phyloP scores from a whole-genome alignment of 2,113 vertebrate genomes.

The Engystomops pustulosus region DNA sequence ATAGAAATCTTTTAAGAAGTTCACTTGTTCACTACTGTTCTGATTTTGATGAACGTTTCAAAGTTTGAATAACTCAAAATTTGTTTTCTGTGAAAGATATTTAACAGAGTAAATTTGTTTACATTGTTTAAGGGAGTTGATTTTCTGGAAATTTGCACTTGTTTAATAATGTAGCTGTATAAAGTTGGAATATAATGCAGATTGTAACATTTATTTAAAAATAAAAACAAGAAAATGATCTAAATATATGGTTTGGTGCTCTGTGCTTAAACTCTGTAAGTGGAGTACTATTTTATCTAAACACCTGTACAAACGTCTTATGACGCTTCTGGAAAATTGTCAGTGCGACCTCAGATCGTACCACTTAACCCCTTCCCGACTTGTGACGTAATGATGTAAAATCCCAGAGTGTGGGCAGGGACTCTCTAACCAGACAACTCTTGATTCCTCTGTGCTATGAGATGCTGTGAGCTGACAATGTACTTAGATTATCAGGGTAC shows the following conservation, averaged over 20 bases:
- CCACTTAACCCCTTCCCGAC: too few species aligned
- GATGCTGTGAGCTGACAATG: too few species aligned
- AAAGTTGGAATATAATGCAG: conserved; percentile 65
- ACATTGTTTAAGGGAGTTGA: conserved; percentile 66
- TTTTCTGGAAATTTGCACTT: conserved; percentile 73
- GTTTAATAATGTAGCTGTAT: conserved; percentile 73
- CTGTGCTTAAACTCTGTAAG: too few species aligned
- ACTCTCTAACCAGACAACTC: too few species aligned
- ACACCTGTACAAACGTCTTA: too few species aligned
- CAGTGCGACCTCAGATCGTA: too few species aligned
- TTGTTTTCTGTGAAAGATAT: conserved; percentile 69
- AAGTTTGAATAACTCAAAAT: conserved; percentile 62
- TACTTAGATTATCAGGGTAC: too few species aligned
- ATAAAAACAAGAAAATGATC: conserved; percentile 63
- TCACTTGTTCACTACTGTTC: conserved; percentile 67
- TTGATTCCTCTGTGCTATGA: too few species aligned
- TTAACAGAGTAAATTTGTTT: conserved; percentile 73
- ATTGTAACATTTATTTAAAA: conserved; percentile 67
- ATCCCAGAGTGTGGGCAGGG: too few species aligned
- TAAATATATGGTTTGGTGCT: neutral
- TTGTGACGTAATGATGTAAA: too few species aligned
- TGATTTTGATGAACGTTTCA: conserved; percentile 65
- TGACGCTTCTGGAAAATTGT: too few species aligned
- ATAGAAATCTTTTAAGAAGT: conserved; percentile 64
- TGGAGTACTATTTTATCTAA: too few species aligned